These are phyloP conservation scores for Arremon aurantiirostris DNA, from an alignment of 2,797 vertebrate species.

Conservation along the genomic window DNA sequence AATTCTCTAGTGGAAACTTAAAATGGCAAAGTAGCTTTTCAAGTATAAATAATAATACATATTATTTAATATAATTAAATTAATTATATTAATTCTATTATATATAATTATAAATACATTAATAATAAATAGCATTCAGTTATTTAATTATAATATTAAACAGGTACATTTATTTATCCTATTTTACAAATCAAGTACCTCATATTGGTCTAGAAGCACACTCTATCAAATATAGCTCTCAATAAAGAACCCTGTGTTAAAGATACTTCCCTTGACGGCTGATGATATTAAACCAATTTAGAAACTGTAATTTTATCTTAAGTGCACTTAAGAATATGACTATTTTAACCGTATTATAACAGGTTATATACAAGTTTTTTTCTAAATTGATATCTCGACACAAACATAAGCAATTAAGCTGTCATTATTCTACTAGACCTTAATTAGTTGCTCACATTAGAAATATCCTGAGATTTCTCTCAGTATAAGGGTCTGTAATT, in stretches of 20 bases:
- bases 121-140: not conserved
- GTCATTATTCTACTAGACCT: constrained; percentile 53
- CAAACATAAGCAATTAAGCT: constrained; percentile 59
- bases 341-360: not conserved
- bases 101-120: not conserved
- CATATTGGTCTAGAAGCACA: not conserved
- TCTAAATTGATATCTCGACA: constrained; percentile 59
- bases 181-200: not conserved
- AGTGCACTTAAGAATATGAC: constrained; percentile 15
- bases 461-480: constrained; percentile 56
- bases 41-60: not conserved
- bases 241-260: not conserved
- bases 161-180: not conserved
- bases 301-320: not conserved
- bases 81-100: too few relatives aligned
- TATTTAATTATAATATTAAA: not conserved
- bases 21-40: not conserved
- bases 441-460: constrained; percentile 73
- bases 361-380: constrained; percentile 44
- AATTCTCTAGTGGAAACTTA: not conserved
- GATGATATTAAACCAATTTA: not conserved
- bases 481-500: constrained; percentile 63
- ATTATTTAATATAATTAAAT: too few relatives aligned
- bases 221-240: not conserved
- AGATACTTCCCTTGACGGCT: constrained; percentile 11